These are phyloP conservation scores for Drosophila leonis DNA, from an alignment of 2,888 invertebrate species.

Conservation along the genomic window DNA sequence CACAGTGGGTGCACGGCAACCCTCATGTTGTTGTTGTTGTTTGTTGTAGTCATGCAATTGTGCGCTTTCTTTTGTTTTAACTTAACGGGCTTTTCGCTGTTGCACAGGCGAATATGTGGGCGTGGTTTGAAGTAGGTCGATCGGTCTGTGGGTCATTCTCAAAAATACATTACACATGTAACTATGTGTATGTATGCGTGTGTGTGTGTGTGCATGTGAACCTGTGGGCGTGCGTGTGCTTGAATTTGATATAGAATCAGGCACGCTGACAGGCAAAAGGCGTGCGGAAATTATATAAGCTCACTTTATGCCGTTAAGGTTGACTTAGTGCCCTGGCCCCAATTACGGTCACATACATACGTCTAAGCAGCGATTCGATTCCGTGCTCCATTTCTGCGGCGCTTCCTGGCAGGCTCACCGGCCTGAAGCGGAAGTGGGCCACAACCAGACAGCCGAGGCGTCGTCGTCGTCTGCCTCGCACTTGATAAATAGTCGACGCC, in stretches of 20 bases:
- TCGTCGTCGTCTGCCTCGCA: slow-evolving; percentile 20
- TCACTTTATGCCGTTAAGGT: slow-evolving; percentile 60
- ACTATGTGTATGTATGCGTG: background rate
- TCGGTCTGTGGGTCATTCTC: slow-evolving; percentile 55
- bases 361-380: slow-evolving; percentile 41
- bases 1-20: slow-evolving; percentile 30
- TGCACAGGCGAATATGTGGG: slow-evolving; percentile 54
- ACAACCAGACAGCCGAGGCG: slow-evolving; percentile 31
- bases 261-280: slow-evolving; percentile 47
- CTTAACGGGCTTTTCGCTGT: slow-evolving; percentile 37
- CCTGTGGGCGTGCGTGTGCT: slow-evolving; percentile 18
- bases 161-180: slow-evolving; percentile 19
- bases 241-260: slow-evolving; percentile 43
- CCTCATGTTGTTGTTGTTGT: slow-evolving; percentile 22
- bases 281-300: slow-evolving; percentile 72
- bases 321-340: slow-evolving; percentile 60
- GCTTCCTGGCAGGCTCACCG: slow-evolving; percentile 46
- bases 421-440: slow-evolving; percentile 29
- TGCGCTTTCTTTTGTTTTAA: slow-evolving; percentile 47
- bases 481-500: slow-evolving; percentile 59
- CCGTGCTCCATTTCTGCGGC: slow-evolving; percentile 57
- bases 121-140: slow-evolving; percentile 67
- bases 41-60: slow-evolving; percentile 63
- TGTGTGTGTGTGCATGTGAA: slow-evolving; percentile 5
- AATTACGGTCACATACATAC: slow-evolving; percentile 43